Conservation (phyloP, 92 coral and sea anemone species). For the Umimayanthus kanabou region DNA sequence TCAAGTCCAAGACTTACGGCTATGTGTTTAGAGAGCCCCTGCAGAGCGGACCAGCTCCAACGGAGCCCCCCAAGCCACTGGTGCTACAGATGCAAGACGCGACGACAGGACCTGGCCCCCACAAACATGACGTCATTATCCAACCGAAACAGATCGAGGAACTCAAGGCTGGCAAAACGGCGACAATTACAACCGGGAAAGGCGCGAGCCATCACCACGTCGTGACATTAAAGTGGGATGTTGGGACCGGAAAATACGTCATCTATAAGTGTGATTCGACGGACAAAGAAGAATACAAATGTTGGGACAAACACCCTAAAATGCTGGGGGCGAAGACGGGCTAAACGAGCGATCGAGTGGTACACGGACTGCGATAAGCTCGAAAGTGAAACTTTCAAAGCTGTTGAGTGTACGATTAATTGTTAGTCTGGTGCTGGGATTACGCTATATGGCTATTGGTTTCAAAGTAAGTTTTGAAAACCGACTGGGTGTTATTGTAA, state of each 20-base stretch:
- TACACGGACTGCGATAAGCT: not conserved
- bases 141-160: constrained; percentile 34
- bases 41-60: constrained; percentile 61
- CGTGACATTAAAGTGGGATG: not conserved
- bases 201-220: constrained; percentile 5
- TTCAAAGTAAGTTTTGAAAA: not conserved
- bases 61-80: constrained; percentile 57
- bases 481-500: too few species aligned
- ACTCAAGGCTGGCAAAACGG: not conserved
- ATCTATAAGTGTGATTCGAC: not conserved
- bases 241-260: not conserved
- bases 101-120: constrained; percentile 51
- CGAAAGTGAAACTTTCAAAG: not conserved
- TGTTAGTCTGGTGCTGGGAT: too few species aligned
- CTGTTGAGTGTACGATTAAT: too few species aligned
- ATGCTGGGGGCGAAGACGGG: not conserved
- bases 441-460: not conserved
- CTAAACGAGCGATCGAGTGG: not conserved
- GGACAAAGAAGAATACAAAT: not conserved
- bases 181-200: not conserved
- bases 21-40: constrained; percentile 70
- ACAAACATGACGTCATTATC: constrained; percentile 58
- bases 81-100: constrained; percentile 53
- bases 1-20: constrained; percentile 68
- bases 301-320: constrained; percentile 28